Evolutionary conservation across 2,888 invertebrate genomes (phyloP).

Genomic region (Cataglyphis albicans): DNA sequence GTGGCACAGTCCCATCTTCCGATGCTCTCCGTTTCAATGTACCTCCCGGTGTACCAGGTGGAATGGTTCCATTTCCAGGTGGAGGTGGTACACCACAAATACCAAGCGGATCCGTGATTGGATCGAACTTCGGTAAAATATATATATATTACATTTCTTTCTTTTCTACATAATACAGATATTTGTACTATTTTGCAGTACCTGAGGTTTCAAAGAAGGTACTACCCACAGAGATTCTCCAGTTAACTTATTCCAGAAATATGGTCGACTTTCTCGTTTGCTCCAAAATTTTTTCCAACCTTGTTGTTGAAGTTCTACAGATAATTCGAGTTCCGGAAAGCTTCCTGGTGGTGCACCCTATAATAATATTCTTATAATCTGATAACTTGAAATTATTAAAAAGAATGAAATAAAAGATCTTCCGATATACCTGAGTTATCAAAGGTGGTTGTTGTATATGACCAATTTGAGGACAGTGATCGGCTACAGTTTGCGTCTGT

Average conservation of each 20-base stretch:
- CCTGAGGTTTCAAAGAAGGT: constrained; percentile 92
- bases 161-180: neutral
- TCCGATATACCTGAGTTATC: constrained; percentile 77
- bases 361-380: constrained; percentile 9
- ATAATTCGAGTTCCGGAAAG: constrained; percentile 87
- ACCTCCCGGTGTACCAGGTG: constrained; percentile 85
- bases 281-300: constrained; percentile 99
- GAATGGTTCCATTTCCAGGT: constrained; percentile 85
- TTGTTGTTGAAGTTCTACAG: constrained; percentile 91
- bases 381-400: neutral
- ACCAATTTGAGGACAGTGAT: constrained; percentile 80
- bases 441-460: constrained; percentile 83
- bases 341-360: constrained; percentile 77
- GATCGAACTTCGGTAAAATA: constrained; percentile 90
- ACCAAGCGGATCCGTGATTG: constrained; percentile 96
- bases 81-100: constrained; percentile 88
- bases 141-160: neutral
- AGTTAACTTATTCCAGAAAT: constrained; percentile 98
- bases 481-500: constrained; percentile 79
- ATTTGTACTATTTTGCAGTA: constrained; percentile 65
- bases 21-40: constrained; percentile 92
- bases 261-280: constrained; percentile 96
- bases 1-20: constrained; percentile 91
- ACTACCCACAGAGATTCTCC: constrained; percentile 99
- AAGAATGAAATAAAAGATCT: neutral